Evolutionary conservation across 2,888 invertebrate genomes (phyloP).

Genomic region (Eumacrocentrus americanus): DNA sequence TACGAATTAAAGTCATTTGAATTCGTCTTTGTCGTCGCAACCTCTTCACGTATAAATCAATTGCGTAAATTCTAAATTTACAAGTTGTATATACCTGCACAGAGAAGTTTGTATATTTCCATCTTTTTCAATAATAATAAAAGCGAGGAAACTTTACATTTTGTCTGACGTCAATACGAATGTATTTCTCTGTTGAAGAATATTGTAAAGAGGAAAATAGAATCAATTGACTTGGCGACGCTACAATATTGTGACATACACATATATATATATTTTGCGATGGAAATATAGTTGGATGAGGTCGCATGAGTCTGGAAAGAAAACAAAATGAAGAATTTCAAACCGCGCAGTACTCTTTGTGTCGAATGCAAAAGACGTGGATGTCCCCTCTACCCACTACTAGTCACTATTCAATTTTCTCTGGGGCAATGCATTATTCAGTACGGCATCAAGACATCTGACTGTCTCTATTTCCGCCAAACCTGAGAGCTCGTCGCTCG

Average conservation of each 20-base stretch:
- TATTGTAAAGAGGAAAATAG: neutral
- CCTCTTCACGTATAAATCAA: neutral
- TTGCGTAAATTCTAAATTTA: neutral
- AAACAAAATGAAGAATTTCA: conserved; percentile 7
- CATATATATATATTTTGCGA: neutral
- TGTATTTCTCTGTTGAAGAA: neutral
- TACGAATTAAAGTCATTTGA: neutral
- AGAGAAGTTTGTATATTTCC: neutral
- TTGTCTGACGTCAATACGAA: neutral
- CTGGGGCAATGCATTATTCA: conserved; percentile 50
- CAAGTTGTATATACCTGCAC: conserved; percentile 3
- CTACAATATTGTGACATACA: neutral
- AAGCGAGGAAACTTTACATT: neutral
- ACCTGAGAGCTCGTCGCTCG: conserved; percentile 23
- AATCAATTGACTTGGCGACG: neutral
- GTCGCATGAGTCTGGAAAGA: neutral
- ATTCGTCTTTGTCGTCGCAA: neutral
- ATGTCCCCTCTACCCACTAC: too few relatives aligned
- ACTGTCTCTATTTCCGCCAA: conserved; percentile 50
- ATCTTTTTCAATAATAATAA: neutral
- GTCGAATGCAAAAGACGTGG: too few relatives aligned
- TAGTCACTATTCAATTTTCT: conserved; percentile 48
- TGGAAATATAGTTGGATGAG: neutral
- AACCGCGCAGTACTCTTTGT: conserved; percentile 10
- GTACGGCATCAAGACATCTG: conserved; percentile 48